Percentiles rank a stretch among this genome's conserved stretches.
phyloP scores from a whole-genome alignment of 2,888 invertebrate species.

The Oscheius onirici region DNA sequence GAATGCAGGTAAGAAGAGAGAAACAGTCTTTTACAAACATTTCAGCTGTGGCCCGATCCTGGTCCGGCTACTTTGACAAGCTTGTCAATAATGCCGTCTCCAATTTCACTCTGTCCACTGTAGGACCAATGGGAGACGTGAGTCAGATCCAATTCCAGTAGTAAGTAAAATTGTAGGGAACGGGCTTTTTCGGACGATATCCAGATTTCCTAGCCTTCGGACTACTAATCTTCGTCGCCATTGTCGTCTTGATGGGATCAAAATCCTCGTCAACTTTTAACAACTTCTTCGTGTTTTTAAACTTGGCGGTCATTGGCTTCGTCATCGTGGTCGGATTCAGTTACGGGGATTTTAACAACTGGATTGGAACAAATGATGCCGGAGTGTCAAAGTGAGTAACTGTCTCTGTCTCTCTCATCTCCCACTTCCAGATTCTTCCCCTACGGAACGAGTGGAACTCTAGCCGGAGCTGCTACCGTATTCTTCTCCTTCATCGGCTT shows the following conservation, averaged over 20 bases:
- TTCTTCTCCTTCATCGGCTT: constrained; percentile 73
- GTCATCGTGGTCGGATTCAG: constrained; percentile 80
- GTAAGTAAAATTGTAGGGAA: constrained; percentile 22
- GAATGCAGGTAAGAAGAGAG: constrained; percentile 44
- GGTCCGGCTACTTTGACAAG: constrained; percentile 74
- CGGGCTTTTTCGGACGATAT: constrained; percentile 45
- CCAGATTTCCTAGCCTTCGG: constrained; percentile 47
- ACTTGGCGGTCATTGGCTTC: constrained; percentile 71
- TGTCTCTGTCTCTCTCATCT: no score
- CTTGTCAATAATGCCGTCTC: constrained; percentile 53
- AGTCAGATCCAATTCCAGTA: not conserved
- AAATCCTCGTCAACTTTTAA: constrained; percentile 72
- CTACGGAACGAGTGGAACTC: constrained; percentile 71
- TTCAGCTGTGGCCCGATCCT: constrained; percentile 73
- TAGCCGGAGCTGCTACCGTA: constrained; percentile 72
- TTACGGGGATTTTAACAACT: constrained; percentile 84
- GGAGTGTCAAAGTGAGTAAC: constrained; percentile 39
- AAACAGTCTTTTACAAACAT: not conserved
- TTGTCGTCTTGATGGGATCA: constrained; percentile 71
- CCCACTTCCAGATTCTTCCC: constrained; percentile 67
- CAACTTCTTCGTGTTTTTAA: constrained; percentile 69
- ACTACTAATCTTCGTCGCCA: constrained; percentile 37
- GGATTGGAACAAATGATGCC: constrained; percentile 74
- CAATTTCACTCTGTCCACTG: constrained; percentile 56
- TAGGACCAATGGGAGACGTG: constrained; percentile 27